These are phyloP conservation scores for Pollenia labialis DNA, from an alignment of 2,888 invertebrate species.

Conservation along the genomic window DNA sequence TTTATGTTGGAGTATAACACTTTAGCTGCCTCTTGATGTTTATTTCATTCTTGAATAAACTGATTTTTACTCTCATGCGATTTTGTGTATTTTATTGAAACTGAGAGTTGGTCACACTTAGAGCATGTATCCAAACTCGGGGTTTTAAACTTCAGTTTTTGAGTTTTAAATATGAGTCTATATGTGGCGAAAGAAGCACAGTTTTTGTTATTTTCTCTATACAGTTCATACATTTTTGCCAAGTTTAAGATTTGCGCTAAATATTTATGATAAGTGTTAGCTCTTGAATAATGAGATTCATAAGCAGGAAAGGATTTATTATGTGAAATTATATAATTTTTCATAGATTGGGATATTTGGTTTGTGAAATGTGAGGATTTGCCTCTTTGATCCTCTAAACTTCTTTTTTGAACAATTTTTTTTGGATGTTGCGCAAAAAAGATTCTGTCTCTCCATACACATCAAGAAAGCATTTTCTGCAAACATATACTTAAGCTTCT, in stretches of 20 bases:
- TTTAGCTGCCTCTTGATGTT: too few species aligned
- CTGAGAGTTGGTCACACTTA: too few species aligned
- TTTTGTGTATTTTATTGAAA: too few species aligned
- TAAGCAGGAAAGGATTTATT: background rate
- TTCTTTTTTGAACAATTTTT: background rate
- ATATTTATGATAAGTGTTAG: background rate
- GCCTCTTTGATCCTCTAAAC: constrained; percentile 1
- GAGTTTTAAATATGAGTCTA: background rate
- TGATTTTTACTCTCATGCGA: too few species aligned
- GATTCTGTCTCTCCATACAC: background rate
- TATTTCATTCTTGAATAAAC: too few species aligned
- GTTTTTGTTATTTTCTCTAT: background rate
- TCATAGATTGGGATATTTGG: too few species aligned
- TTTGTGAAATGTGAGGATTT: background rate
- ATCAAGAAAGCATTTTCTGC: background rate
- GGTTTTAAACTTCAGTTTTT: too few species aligned
- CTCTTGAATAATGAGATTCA: constrained; percentile 14
- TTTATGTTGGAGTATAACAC: too few species aligned
- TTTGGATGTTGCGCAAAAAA: too few species aligned
- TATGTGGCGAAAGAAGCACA: background rate
- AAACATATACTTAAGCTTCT: constrained; percentile 7
- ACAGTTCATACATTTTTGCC: background rate
- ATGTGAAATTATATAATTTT: background rate
- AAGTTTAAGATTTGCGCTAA: constrained; percentile 5
- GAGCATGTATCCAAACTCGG: too few species aligned